These are phyloP conservation scores for Globicephala melas DNA, from an alignment of 2,113 vertebrate genomes.

Conservation along the genomic window DNA sequence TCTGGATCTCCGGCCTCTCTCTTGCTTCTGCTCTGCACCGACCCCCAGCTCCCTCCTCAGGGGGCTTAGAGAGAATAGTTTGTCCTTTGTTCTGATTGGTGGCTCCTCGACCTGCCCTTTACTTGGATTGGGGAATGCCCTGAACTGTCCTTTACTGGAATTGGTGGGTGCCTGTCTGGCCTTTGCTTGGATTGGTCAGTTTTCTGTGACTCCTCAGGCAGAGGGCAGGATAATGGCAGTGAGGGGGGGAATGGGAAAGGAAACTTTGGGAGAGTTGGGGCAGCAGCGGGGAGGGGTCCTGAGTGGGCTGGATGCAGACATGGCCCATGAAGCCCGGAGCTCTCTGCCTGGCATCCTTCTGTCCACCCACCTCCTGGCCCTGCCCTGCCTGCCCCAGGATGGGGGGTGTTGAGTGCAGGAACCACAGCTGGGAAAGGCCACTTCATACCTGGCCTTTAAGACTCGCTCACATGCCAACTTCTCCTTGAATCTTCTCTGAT, in stretches of 20 bases:
- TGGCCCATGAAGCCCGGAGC: not conserved
- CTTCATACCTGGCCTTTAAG: not conserved
- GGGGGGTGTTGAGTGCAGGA: not conserved
- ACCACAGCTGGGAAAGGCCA: not conserved
- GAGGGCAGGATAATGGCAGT: not conserved
- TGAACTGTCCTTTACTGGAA: slow-evolving; percentile 56
- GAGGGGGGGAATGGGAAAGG: not conserved
- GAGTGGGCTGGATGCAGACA: not conserved
- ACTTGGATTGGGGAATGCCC: slow-evolving; percentile 42
- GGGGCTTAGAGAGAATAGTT: slow-evolving; percentile 1
- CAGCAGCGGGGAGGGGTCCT: not conserved
- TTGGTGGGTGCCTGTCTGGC: slow-evolving; percentile 41
- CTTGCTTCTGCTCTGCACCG: not conserved
- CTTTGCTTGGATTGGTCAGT: slow-evolving; percentile 57
- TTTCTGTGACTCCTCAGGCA: slow-evolving; percentile 40
- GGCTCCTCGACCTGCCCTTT: slow-evolving; percentile 56
- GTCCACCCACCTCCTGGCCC: not conserved
- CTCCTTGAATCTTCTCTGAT: not conserved
- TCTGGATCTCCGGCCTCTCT: not conserved
- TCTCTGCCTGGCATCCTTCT: not conserved
- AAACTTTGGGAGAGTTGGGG: not conserved
- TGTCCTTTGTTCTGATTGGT: slow-evolving; percentile 69
- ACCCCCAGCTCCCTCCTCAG: not conserved
- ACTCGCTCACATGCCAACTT: not conserved
- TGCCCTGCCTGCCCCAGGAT: not conserved